Evolutionary conservation across 2,113 vertebrate genomes (phyloP), one percentile per base, ranked within the genome.

Genomic region (Amia ocellicauda): DNA sequence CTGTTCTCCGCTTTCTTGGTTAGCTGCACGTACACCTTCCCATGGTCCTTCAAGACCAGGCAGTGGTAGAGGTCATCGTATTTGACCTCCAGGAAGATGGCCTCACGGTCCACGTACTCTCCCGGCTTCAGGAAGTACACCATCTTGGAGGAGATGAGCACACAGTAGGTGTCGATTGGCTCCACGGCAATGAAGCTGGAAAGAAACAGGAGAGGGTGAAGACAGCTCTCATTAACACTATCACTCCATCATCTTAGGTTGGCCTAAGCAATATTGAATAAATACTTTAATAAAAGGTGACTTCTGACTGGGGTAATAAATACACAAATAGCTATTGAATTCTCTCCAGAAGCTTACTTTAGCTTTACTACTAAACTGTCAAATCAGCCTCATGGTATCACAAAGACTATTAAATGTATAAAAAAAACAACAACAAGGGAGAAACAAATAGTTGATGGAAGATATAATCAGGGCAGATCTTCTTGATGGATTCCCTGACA

Each of bases 61-160:
- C 97, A 99, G 84, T 99, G 97, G 77, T 94, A 99, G 56, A 99
- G 93, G 67, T 98, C 93, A 0, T 97, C 94, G 0, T 99, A 99
- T 67, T 93, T 97, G 73, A 99, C 94, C 79, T 99, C 95, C 1
- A 99, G 87, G 85, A 99, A 96, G 61, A 99, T 92, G 72, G 93
- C 90, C n/a, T 99, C 97, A 0, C 93, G 90, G 66, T 98, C 96
- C 0, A 85, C 81, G 0, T 75, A 91, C 3, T 97, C 93, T 0
- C 92, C 91, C 0, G 88, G 92, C 68, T 86, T 95, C 7, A 98
- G 89, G 82, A 99, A 99, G 71, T 99, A 99, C 17, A 98, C 96
- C 0, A 91, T 91, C 72, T 93, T 95, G 24, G 95, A 98, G 66
- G 97, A 99, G 81, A 99, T 99, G 69, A 99, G 91, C 60, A 99